Conservation (phyloP, 2,888 invertebrate genomes). For the Listrodromus nycthemerus region DNA sequence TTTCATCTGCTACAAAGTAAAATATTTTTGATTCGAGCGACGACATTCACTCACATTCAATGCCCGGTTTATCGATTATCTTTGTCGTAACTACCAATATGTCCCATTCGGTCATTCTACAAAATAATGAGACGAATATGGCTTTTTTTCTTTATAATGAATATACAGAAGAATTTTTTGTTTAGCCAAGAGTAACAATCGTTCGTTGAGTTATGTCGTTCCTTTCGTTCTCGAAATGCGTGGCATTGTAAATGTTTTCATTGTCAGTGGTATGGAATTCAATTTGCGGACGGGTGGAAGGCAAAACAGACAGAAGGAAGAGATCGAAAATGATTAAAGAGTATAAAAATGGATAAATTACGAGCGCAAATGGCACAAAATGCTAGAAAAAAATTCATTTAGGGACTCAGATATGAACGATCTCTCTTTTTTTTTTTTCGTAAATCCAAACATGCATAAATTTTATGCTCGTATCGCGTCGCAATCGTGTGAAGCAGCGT, state of each 20-base stretch:
- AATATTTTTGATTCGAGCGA: neutral
- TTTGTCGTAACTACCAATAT: neutral
- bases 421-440: neutral
- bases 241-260: neutral
- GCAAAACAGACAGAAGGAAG: neutral
- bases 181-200: neutral
- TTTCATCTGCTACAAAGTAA: neutral
- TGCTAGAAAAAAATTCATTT: neutral
- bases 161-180: neutral
- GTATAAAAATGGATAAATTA: neutral
- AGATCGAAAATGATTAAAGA: neutral
- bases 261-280: neutral
- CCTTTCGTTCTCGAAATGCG: neutral
- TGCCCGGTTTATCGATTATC: neutral
- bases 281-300: neutral
- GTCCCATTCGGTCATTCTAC: neutral
- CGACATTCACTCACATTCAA: neutral
- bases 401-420: neutral
- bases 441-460: neutral
- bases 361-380: neutral
- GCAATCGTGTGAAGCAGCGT: constrained; percentile 51
- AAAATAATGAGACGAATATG: neutral
- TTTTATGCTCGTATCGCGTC: constrained; percentile 9
- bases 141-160: neutral
- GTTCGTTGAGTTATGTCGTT: neutral